phyloP scores from a whole-genome alignment of 2,888 invertebrate species.

The Eudiplozoon nipponicum region DNA sequence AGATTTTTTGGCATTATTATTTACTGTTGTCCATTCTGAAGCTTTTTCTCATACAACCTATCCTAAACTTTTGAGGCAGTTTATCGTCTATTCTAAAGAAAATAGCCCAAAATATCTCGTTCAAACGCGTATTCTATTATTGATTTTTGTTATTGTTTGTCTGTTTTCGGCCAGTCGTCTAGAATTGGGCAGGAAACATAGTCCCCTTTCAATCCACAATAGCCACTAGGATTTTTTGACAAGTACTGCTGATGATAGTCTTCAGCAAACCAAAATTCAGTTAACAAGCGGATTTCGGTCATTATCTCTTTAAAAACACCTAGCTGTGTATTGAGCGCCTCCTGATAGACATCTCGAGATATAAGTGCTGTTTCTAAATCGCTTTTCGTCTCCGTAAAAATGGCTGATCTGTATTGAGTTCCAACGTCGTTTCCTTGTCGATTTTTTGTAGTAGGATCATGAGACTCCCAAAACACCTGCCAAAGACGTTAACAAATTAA shows the following conservation, averaged over 20 bases:
- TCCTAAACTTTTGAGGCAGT: too few relatives aligned
- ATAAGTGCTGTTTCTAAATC: slow-evolving; percentile 20
- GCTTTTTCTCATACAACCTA: too few relatives aligned
- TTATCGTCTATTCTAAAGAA: too few relatives aligned
- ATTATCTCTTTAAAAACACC: slow-evolving; percentile 20
- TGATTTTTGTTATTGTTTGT: too few relatives aligned
- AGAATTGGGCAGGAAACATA: too few relatives aligned
- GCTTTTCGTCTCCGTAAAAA: slow-evolving; percentile 15
- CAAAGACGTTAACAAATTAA: neutral
- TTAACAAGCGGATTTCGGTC: slow-evolving; percentile 22
- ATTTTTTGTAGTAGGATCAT: slow-evolving; percentile 20
- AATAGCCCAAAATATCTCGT: too few relatives aligned
- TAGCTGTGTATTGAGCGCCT: slow-evolving; percentile 19
- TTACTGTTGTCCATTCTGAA: too few relatives aligned
- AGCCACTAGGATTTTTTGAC: slow-evolving; percentile 24
- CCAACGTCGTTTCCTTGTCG: slow-evolving; percentile 24
- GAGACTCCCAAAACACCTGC: slow-evolving; percentile 24
- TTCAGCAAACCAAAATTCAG: slow-evolving; percentile 25
- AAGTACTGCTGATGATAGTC: slow-evolving; percentile 27
- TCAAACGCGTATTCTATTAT: too few relatives aligned
- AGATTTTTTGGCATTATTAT: too few relatives aligned
- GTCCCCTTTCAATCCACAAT: slow-evolving; percentile 25
- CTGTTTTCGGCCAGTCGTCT: too few relatives aligned
- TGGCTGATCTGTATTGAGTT: slow-evolving; percentile 21
- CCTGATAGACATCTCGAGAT: slow-evolving; percentile 20